These are phyloP conservation scores for Drosophila orosa DNA, from an alignment of 1,140 invertebrate species.

Conservation along the genomic window DNA sequence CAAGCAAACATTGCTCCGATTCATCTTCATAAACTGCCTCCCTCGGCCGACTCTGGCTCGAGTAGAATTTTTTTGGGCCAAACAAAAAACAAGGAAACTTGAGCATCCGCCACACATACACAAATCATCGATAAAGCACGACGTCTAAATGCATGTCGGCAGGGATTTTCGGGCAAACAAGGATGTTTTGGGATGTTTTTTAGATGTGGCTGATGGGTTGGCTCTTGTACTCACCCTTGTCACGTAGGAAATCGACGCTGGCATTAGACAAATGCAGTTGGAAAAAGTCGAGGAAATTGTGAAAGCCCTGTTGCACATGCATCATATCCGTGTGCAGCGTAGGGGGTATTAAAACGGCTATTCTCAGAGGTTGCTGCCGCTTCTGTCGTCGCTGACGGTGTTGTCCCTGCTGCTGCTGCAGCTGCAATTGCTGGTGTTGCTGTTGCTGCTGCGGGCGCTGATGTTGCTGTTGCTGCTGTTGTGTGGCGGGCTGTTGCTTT, in stretches of 20 bases:
- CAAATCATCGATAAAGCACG: slow-evolving; percentile 46
- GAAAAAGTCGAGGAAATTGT: slow-evolving; percentile 77
- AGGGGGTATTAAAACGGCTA: slow-evolving; percentile 74
- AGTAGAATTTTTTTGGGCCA: slow-evolving; percentile 13
- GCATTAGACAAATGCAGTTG: slow-evolving; percentile 71
- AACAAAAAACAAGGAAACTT: slow-evolving; percentile 21
- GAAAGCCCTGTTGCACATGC: slow-evolving; percentile 79
- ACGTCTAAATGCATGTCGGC: slow-evolving; percentile 46
- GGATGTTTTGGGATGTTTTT: slow-evolving; percentile 3
- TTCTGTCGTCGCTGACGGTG: slow-evolving; percentile 34
- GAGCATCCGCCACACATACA: slow-evolving; percentile 14
- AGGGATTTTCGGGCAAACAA: slow-evolving; percentile 41
- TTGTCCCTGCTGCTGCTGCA: slow-evolving; percentile 28
- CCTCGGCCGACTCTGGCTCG: slow-evolving; percentile 6
- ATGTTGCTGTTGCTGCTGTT: slow-evolving; percentile 3
- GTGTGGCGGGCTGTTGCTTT: slow-evolving; percentile 50
- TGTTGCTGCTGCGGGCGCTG: slow-evolving; percentile 28
- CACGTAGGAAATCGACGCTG: slow-evolving; percentile 74
- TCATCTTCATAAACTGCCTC: slow-evolving; percentile 47
- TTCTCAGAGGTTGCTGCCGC: slow-evolving; percentile 43
- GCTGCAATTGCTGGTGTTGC: slow-evolving; percentile 26
- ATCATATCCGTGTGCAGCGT: slow-evolving; percentile 68
- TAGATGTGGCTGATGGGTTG: slow-evolving; percentile 14
- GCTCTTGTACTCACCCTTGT: slow-evolving; percentile 72
- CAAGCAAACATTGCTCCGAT: slow-evolving; percentile 33